Evolutionary conservation across 1,140 invertebrate genomes (phyloP).

Genomic region (Diorhabda carinulata): DNA sequence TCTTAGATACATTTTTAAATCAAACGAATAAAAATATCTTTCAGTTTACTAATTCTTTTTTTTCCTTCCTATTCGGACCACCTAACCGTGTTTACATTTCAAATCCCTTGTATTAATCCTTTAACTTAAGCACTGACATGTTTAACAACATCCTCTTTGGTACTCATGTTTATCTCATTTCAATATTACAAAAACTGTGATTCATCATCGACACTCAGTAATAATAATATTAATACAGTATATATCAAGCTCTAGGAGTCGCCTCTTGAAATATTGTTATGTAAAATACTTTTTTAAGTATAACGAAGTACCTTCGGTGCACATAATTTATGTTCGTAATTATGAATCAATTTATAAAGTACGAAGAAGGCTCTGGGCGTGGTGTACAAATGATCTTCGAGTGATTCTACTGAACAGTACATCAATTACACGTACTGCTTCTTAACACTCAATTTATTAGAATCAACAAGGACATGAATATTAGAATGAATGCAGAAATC

Average conservation of each 20-base stretch:
- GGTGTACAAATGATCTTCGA: constrained; percentile 27
- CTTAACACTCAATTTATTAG: constrained; percentile 31
- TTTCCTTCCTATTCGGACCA: background rate
- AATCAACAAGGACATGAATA: constrained; percentile 6
- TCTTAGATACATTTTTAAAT: too few relatives aligned
- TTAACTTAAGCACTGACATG: constrained; percentile 2
- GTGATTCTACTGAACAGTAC: constrained; percentile 27
- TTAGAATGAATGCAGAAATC: too few relatives aligned
- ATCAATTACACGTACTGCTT: constrained; percentile 26
- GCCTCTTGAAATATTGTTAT: constrained; percentile 15
- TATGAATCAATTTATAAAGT: constrained; percentile 28
- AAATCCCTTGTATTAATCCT: background rate
- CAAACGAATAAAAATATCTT: too few relatives aligned
- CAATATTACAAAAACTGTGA: constrained; percentile 4
- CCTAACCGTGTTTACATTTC: background rate
- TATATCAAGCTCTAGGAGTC: constrained; percentile 2
- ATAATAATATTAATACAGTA: constrained; percentile 17
- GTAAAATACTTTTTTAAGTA: constrained; percentile 22
- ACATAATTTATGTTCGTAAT: constrained; percentile 26
- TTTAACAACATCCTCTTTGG: background rate
- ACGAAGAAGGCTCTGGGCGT: constrained; percentile 7
- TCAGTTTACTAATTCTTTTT: background rate
- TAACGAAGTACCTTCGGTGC: constrained; percentile 18
- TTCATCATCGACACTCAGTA: constrained; percentile 6
- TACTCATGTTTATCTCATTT: constrained; percentile 3